Conservation (phyloP, 1,140 invertebrate species). For the Drosophila pseudoobscura region DNA sequence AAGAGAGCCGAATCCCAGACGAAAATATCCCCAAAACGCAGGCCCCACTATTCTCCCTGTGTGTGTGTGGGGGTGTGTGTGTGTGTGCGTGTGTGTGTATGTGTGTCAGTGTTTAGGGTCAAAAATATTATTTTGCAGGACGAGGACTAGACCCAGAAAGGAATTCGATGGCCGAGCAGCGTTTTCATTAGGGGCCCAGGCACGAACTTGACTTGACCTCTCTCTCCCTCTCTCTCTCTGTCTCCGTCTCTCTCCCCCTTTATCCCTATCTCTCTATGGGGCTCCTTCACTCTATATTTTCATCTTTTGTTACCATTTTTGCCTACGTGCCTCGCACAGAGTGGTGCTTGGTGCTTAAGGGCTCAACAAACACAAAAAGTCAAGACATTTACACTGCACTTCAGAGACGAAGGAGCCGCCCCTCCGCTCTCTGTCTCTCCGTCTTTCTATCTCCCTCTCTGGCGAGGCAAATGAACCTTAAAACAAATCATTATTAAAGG, state of each 20-base stretch:
- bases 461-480: slow-evolving; percentile 69
- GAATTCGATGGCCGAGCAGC: slow-evolving; percentile 37
- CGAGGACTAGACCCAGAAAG: neutral
- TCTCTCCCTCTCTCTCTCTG: neutral
- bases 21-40: neutral
- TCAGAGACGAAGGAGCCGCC: slow-evolving; percentile 31
- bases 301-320: slow-evolving; percentile 47
- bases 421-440: slow-evolving; percentile 6
- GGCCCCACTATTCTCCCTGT: neutral
- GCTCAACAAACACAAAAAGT: slow-evolving; percentile 79
- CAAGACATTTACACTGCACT: slow-evolving; percentile 82
- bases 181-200: slow-evolving; percentile 55
- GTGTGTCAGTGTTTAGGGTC: slow-evolving; percentile 32
- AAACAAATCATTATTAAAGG: slow-evolving; percentile 78
- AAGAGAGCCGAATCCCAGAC: neutral
- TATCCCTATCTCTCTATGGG: neutral
- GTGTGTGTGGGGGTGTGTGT: neutral
- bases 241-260: slow-evolving; percentile 3
- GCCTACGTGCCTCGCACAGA: slow-evolving; percentile 49
- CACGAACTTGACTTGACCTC: slow-evolving; percentile 38
- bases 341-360: slow-evolving; percentile 56
- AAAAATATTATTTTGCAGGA: slow-evolving; percentile 38
- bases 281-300: slow-evolving; percentile 14
- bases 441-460: slow-evolving; percentile 1
- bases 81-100: neutral